Evolutionary conservation across 2,113 vertebrate species (phyloP).

Genomic region (Oophaga pumilio): DNA sequence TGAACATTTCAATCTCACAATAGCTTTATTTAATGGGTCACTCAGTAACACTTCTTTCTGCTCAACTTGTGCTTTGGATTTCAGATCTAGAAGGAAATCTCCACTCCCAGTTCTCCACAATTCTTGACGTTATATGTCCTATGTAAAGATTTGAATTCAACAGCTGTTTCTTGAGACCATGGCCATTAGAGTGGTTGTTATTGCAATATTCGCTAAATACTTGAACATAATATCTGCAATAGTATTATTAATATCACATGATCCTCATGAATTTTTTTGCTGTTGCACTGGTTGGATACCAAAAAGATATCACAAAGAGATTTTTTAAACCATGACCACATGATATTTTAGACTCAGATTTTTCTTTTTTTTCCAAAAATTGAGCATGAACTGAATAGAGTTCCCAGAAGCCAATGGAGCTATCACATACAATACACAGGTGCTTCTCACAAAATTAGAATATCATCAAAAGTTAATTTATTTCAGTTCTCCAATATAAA

Average conservation of each 20-base stretch:
- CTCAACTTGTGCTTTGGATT: neutral
- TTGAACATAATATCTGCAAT: too few species aligned
- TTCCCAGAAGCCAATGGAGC: neutral
- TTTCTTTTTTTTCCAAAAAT: neutral
- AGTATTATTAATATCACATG: neutral
- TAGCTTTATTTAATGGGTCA: neutral
- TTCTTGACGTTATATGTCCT: neutral
- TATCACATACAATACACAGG: slow-evolving; percentile 33
- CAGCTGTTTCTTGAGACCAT: neutral
- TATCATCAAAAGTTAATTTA: too few species aligned
- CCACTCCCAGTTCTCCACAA: neutral
- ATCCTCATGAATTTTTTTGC: neutral
- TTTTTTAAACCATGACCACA: neutral
- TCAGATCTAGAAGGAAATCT: neutral
- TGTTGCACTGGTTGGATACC: neutral
- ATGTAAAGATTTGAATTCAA: neutral
- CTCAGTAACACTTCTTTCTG: neutral
- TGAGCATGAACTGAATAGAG: neutral
- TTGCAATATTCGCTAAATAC: neutral
- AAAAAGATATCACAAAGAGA: neutral
- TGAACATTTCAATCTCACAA: neutral
- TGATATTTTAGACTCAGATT: neutral
- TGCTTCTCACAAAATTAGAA: too few species aligned
- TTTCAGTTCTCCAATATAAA: too few species aligned
- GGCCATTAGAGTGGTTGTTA: neutral